These are phyloP conservation scores for Todiramphus chloris DNA, from an alignment of 2,113 vertebrate species.

Conservation along the genomic window DNA sequence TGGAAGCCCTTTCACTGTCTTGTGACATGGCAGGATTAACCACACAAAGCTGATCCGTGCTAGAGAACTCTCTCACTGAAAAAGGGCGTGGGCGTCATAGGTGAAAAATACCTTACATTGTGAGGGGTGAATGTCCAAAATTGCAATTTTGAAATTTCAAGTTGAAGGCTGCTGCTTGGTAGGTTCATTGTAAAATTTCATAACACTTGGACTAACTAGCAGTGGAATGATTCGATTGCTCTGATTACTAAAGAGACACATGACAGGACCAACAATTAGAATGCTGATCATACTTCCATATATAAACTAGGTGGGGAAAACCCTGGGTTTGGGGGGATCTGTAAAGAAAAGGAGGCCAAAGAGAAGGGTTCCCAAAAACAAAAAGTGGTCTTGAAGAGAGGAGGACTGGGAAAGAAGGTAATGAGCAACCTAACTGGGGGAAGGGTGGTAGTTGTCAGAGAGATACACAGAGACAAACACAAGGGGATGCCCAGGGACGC, in stretches of 20 bases:
- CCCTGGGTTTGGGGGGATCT: accelerated
- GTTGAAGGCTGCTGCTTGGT: not conserved
- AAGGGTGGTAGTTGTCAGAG: not conserved
- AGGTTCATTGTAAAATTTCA: not conserved
- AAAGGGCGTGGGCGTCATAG: not conserved
- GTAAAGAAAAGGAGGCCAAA: not conserved
- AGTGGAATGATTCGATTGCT: not conserved
- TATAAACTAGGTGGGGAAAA: not conserved
- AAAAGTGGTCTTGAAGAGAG: not conserved
- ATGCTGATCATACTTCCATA: not conserved
- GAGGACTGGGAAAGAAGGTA: not conserved
- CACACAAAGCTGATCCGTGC: not conserved
- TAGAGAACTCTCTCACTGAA: not conserved
- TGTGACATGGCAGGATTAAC: not conserved
- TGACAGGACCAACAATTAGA: not conserved
- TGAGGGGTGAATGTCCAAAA: not conserved
- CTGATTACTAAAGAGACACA: not conserved
- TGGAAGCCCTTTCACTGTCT: not conserved
- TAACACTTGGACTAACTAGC: not conserved
- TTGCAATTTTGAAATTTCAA: not conserved
- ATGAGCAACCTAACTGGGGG: not conserved
- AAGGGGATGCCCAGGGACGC: not conserved
- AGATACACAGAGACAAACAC: not conserved
- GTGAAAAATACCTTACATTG: not conserved
- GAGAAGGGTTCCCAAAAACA: not conserved